phyloP scores from a whole-genome alignment of 1,140 invertebrate genomes.

The Plutomurus gul region DNA sequence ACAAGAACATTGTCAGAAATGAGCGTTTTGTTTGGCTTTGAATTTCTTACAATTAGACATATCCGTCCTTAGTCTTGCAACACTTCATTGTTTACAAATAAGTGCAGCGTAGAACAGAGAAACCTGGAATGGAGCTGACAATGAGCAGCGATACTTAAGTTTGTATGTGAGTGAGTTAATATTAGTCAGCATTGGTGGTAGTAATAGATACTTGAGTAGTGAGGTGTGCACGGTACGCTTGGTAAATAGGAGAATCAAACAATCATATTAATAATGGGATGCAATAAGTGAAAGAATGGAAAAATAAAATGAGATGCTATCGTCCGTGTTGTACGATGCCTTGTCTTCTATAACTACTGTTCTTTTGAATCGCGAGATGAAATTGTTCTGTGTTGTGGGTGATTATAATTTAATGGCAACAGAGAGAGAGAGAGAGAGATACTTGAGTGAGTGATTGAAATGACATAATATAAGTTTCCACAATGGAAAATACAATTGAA shows the following conservation, averaged over 20 bases:
- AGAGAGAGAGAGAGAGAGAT: too few relatives aligned
- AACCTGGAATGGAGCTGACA: not conserved
- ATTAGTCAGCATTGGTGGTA: not conserved
- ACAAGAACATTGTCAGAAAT: not conserved
- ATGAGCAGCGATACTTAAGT: not conserved
- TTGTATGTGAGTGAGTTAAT: not conserved
- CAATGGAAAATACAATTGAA: conserved; percentile 13
- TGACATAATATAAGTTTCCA: conserved; percentile 25
- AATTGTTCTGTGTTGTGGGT: not conserved
- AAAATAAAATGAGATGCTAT: conserved; percentile 28
- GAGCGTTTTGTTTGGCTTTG: not conserved
- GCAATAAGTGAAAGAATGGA: conserved; percentile 17
- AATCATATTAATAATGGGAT: conserved; percentile 14
- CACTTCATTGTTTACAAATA: conserved; percentile 4
- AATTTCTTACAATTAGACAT: conserved; percentile 1
- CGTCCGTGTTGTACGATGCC: conserved; percentile 3
- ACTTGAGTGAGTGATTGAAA: not conserved
- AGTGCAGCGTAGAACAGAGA: not conserved
- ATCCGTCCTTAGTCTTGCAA: conserved; percentile 6
- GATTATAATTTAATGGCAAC: conserved; percentile 26
- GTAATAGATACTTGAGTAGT: not conserved
- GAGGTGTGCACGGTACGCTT: not conserved
- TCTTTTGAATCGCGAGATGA: not conserved
- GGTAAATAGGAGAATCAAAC: conserved; percentile 27
- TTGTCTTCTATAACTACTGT: conserved; percentile 3